Percentiles rank a stretch among this genome's conserved stretches.
phyloP scores from a whole-genome alignment of 2,113 vertebrate genomes.

The Haplochromis vanheusdeni region DNA sequence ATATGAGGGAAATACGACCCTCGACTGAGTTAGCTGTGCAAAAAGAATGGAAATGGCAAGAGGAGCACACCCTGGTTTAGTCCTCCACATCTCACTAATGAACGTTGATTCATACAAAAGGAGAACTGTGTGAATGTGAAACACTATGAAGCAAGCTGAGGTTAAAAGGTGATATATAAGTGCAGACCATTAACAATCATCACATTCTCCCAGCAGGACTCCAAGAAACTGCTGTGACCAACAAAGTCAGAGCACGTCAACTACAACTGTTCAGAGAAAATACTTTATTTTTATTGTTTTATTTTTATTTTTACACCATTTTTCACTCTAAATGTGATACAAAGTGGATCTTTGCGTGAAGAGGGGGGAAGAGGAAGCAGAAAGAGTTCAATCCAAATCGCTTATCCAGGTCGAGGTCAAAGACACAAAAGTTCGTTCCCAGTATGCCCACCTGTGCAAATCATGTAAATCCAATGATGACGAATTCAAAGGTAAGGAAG shows the following conservation, averaged over 20 bases:
- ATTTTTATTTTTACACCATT: not conserved
- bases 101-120: not conserved
- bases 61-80: not conserved
- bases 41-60: not conserved
- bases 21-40: not conserved
- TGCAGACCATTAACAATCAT: not conserved
- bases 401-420: not conserved
- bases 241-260: not conserved
- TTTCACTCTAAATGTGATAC: not conserved
- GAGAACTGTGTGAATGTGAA: not conserved
- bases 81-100: not conserved
- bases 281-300: not conserved
- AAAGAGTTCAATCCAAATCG: not conserved
- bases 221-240: not conserved
- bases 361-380: not conserved
- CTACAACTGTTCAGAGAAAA: not conserved
- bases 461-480: not conserved
- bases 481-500: not conserved
- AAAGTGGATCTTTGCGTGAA: not conserved
- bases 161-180: not conserved
- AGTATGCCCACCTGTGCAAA: not conserved
- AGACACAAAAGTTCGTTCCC: fast-evolving
- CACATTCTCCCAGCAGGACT: not conserved
- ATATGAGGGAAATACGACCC: not conserved
- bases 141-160: not conserved